Evolutionary conservation across 2,797 vertebrate genomes (phyloP), one percentile per base, ranked within the genome.

Genomic region (Dicrostonyx torquatus): DNA sequence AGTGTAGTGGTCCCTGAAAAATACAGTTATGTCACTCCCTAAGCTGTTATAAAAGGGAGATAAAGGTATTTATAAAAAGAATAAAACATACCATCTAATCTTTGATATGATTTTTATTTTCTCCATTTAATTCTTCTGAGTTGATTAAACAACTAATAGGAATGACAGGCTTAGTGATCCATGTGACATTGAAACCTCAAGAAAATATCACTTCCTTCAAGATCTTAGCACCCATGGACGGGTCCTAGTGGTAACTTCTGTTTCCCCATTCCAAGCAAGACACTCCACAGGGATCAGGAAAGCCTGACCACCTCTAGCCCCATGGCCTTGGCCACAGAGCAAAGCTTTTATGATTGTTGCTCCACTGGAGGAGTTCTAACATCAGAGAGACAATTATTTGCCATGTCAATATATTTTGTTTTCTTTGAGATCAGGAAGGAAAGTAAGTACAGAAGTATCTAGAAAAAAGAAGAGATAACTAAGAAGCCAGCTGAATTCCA

Each of bases 351-450:
- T 29, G 18, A 45, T 68, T 22, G 8, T 43, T 76, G 8, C 70
- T 20, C 34, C 22, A 73, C 26, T 50, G 45, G 76, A 66, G 6
- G 76, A 60, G 9, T 91, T 83, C 77, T 79, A 73, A 37, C 70
- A 40, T 64, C 82, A 13, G 29, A 43, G 50, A 91, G 18, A 7
- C 37, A 15, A 17, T 78, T 37, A 60, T 85, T 87, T 89, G 58
- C 2, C 20, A 68, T 48, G 76, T 13, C 45, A 50, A n/a, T 80
- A 5, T 72, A 82, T 80, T 95, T 93, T 68, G 24, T 94, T 94
- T 34, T 34, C 40, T 73, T 1, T 18, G 75, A 43, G 60, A 17
- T 11, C 20, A 62, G n/a, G 17, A 40, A 37, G 40, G 14, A 88
- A 45, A 70, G 50, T 48, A 91, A 43, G 17, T 18, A 66, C 40